Percentiles rank a stretch among this genome's conserved stretches.
These are phyloP conservation scores for Monochamus alternatus DNA, from an alignment of 2,888 invertebrate genomes.

Conservation along the genomic window DNA sequence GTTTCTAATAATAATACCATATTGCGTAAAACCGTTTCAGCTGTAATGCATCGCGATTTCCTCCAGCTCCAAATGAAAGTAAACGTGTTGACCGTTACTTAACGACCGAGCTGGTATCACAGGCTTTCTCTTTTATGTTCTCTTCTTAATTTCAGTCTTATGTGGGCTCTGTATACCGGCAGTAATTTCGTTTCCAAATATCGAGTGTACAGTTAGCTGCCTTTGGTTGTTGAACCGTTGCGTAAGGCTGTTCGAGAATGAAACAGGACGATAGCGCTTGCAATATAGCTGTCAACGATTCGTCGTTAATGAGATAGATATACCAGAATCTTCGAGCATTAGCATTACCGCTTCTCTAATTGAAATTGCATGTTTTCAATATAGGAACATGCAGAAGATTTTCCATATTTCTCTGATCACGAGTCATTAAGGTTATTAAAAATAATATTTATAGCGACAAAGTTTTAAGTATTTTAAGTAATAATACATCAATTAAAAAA, in stretches of 20 bases:
- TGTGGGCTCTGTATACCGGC: constrained; percentile 41
- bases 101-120: constrained; percentile 57
- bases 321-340: too few species aligned
- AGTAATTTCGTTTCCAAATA: constrained; percentile 39
- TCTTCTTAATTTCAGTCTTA: constrained; percentile 46
- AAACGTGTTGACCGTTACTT: constrained; percentile 59
- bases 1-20: constrained; percentile 29
- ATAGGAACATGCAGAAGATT: too few species aligned
- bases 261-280: constrained; percentile 2
- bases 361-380: too few species aligned
- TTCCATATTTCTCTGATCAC: too few species aligned
- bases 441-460: too few species aligned
- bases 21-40: constrained; percentile 40
- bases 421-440: too few species aligned
- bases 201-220: constrained; percentile 32
- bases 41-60: constrained; percentile 49
- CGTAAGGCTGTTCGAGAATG: constrained; percentile 31
- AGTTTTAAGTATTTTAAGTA: too few species aligned
- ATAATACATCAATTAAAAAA: too few species aligned
- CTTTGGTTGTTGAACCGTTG: constrained; percentile 46
- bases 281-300: too few species aligned
- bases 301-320: too few species aligned
- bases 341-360: background rate
- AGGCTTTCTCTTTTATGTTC: constrained; percentile 60
- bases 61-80: constrained; percentile 57